A percentile compares a stretch with the other conserved stretches of the same genome.
phyloP scores from a whole-genome alignment of 2,797 vertebrate genomes.

The Cottoperca gobio region DNA sequence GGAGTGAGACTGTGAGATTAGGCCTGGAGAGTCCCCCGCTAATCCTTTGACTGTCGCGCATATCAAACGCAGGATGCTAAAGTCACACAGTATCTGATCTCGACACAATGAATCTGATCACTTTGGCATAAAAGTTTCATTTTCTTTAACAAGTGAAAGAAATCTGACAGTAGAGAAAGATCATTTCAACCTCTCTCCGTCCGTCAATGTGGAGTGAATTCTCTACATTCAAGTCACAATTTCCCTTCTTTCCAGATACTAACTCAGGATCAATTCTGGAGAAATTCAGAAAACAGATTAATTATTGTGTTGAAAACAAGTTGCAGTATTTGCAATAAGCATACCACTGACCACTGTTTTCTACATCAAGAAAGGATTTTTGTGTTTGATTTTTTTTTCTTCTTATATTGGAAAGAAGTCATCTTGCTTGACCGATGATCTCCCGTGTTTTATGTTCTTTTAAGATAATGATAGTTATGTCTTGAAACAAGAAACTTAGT shows the following conservation, averaged over 20 bases:
- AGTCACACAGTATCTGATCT: conserved; percentile 42
- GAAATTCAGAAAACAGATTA: not conserved
- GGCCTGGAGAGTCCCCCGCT: conserved; percentile 56
- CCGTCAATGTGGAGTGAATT: not conserved
- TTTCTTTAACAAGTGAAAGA: not conserved
- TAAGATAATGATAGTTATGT: too few species aligned
- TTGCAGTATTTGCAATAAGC: not conserved
- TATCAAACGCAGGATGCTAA: conserved; percentile 61
- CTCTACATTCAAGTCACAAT: not conserved
- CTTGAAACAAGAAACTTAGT: too few species aligned
- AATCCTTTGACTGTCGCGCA: conserved; percentile 70
- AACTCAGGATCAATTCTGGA: not conserved
- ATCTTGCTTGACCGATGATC: too few species aligned
- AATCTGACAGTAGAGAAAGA: not conserved
- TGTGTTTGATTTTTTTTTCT: too few species aligned
- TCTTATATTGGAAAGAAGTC: too few species aligned
- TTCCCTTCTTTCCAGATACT: not conserved
- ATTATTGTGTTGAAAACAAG: not conserved
- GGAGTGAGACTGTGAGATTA: conserved; percentile 78
- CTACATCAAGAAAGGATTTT: not conserved
- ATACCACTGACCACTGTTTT: not conserved
- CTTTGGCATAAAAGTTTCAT: not conserved
- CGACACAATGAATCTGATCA: conserved; percentile 12
- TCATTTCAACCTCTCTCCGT: not conserved
- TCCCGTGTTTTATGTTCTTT: too few species aligned